Conservation (phyloP, 2,113 vertebrate genomes). For the Tragelaphus strepsiceros region DNA sequence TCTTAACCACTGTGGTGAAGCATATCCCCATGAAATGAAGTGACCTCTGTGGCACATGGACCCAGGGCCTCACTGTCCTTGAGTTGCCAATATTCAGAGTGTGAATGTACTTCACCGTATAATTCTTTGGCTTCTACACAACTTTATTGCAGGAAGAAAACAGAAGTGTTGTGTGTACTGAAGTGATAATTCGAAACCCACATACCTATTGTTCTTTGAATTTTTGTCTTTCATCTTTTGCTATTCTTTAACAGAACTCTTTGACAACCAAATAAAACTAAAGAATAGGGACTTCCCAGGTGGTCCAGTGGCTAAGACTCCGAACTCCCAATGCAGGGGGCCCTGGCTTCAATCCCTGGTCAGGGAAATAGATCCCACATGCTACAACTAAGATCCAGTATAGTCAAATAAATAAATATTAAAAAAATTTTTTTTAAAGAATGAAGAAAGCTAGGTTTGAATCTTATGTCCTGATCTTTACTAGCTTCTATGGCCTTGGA, state of each 20-base stretch:
- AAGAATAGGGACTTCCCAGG: not conserved
- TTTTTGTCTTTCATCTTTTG: not conserved
- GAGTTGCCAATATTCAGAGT: not conserved
- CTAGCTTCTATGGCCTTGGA: not conserved
- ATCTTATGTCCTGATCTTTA: not conserved
- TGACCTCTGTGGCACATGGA: not conserved
- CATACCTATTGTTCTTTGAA: not conserved
- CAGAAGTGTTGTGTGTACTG: not conserved
- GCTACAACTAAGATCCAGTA: not conserved
- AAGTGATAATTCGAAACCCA: conserved; percentile 16
- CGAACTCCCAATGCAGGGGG: not conserved
- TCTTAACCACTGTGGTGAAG: not conserved
- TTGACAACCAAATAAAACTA: conserved; percentile 25
- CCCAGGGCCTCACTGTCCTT: not conserved
- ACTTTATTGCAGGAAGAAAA: conserved; percentile 26
- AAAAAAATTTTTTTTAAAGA: not conserved
- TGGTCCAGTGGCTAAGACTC: not conserved
- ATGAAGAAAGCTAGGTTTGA: not conserved
- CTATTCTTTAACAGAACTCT: conserved; percentile 2
- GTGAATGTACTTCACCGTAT: not conserved
- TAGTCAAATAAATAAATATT: not conserved
- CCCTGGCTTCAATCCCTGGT: not conserved
- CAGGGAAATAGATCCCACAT: not conserved
- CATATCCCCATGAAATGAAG: not conserved
- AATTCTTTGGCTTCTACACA: conserved; percentile 8